These are phyloP conservation scores for Acanthosepion lycidas DNA, from an alignment of 2,888 invertebrate species.

Conservation along the genomic window DNA sequence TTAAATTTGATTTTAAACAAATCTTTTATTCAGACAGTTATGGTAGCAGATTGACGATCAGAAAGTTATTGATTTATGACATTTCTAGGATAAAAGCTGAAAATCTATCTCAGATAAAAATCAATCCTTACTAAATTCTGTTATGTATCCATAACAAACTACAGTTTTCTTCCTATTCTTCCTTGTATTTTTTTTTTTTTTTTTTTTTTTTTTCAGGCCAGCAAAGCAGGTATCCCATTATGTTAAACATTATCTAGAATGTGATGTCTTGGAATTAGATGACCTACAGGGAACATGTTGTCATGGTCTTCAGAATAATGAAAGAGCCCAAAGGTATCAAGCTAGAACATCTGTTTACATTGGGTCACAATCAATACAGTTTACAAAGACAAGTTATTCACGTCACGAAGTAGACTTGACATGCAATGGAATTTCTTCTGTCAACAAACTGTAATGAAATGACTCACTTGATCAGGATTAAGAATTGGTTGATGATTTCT, in stretches of 20 bases:
- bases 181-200: neutral
- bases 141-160: neutral
- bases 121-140: neutral
- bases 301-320: neutral
- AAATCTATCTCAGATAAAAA: neutral
- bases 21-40: too few relatives aligned
- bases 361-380: neutral
- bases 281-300: neutral
- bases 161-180: neutral
- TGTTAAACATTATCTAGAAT: neutral
- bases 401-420: slow-evolving; percentile 10
- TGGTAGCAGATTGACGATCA: neutral
- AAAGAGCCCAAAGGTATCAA: neutral
- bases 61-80: neutral
- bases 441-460: neutral
- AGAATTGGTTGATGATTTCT: neutral
- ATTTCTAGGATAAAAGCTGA: neutral
- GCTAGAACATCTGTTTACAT: neutral
- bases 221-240: neutral
- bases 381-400: neutral
- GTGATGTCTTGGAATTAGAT: neutral
- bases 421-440: neutral
- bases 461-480: neutral
- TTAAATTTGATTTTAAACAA: too few relatives aligned
- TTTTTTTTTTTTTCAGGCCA: neutral